A percentile compares a stretch with the other conserved stretches of the same genome.
These are phyloP conservation scores for Drosophila anomalata DNA, from an alignment of 2,888 invertebrate genomes.

Conservation along the genomic window DNA sequence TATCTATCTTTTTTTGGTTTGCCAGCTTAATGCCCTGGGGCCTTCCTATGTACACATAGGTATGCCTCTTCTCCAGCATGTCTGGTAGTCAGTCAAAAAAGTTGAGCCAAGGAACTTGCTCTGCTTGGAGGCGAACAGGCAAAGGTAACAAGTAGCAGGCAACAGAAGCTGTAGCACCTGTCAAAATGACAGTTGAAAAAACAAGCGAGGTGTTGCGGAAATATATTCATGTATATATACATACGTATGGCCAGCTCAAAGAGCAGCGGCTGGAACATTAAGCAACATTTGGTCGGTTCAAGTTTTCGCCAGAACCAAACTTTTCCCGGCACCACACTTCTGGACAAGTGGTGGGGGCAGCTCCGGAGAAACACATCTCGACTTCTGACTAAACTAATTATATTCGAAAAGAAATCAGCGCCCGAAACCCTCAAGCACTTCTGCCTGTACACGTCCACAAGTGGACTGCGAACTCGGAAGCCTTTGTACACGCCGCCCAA, in stretches of 20 bases:
- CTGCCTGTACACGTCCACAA: slow-evolving; percentile 62
- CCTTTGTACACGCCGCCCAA: slow-evolving; percentile 18
- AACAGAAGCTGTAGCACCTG: slow-evolving; percentile 60
- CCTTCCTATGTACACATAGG: background rate
- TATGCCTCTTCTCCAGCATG: background rate
- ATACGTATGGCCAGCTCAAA: slow-evolving; percentile 2
- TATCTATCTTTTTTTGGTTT: background rate
- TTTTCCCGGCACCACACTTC: slow-evolving; percentile 51
- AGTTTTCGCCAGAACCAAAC: slow-evolving; percentile 48
- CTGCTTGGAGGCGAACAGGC: slow-evolving; percentile 13
- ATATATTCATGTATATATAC: slow-evolving; percentile 33
- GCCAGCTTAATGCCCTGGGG: slow-evolving; percentile 4
- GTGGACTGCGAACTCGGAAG: slow-evolving; percentile 38
- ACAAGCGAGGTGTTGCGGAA: slow-evolving; percentile 47
- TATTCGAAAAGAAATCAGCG: slow-evolving; percentile 66
- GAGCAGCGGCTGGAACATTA: slow-evolving; percentile 32
- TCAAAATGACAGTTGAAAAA: slow-evolving; percentile 79
- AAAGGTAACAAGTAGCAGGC: slow-evolving; percentile 19
- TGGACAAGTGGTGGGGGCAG: slow-evolving; percentile 43
- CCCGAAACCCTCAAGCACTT: slow-evolving; percentile 50
- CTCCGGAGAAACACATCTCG: slow-evolving; percentile 14
- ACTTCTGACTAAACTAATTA: slow-evolving; percentile 74
- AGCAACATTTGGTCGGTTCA: slow-evolving; percentile 60
- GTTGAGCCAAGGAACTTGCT: slow-evolving; percentile 27
- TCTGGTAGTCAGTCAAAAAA: slow-evolving; percentile 16